phyloP scores from a whole-genome alignment of 2,797 vertebrate genomes.

The Catharus ustulatus region DNA sequence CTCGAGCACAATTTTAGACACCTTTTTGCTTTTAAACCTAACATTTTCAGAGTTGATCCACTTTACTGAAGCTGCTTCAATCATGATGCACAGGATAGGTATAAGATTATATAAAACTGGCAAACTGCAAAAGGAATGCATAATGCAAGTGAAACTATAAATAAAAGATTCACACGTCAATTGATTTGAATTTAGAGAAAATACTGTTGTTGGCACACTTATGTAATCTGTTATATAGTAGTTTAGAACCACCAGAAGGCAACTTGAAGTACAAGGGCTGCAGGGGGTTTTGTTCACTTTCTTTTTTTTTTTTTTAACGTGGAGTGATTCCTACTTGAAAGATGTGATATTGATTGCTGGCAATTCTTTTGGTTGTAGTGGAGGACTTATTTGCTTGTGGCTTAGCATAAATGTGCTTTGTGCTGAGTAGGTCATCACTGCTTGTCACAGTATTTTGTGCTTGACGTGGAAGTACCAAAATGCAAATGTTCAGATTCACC shows the following conservation, averaged over 20 bases:
- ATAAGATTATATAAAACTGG: background rate
- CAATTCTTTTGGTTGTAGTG: background rate
- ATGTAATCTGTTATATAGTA: background rate
- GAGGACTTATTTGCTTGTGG: background rate
- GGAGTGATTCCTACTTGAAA: background rate
- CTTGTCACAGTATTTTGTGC: background rate
- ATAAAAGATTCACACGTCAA: background rate
- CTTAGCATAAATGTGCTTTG: background rate
- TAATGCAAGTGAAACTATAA: background rate
- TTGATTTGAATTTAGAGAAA: background rate
- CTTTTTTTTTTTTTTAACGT: background rate
- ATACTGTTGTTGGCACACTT: background rate
- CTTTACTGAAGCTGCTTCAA: background rate
- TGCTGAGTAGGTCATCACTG: background rate
- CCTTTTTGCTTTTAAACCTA: background rate
- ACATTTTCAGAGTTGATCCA: background rate
- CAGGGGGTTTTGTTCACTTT: background rate
- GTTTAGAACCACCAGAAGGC: background rate
- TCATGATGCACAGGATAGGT: background rate
- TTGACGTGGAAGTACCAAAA: background rate
- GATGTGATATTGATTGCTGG: rapidly evolving
- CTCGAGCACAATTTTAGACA: background rate
- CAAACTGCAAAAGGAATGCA: background rate
- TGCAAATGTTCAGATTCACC: background rate
- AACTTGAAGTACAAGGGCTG: background rate